Evolutionary conservation across 2,888 invertebrate species (phyloP), one percentile per base, ranked within the genome.

Genomic region (Meloe dianella): DNA sequence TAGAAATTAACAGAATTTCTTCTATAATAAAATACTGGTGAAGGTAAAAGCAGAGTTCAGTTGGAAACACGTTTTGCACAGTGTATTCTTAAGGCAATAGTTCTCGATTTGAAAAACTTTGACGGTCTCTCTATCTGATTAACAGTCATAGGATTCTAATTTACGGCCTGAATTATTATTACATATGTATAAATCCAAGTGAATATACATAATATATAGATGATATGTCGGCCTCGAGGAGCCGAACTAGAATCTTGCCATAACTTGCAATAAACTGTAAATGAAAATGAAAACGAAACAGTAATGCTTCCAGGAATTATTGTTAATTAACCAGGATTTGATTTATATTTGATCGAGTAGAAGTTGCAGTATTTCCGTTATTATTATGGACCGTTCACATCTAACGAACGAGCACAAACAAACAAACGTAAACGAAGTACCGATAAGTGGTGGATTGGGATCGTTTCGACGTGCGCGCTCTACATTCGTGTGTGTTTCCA

Each of bases 21-120:
- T 72, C 74, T 69, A 79, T 80, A 80, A 80, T 79, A 79, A 79
- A 78, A 80, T 80, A 80, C 77, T 77, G 78, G 76, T 71, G 71
- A 68, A 74, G 66, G 68, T 64, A 69, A n/a, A n/a, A 71, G 73
- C 64, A 67, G 60, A 70, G 73, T 47, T 47, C 17, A 10, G 47
- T 66, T 63, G 73, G 74, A 77, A 78, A 78, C 79, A 77, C 78
- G 78, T 78, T n/a, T 79, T 79, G 70, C 73, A 70, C n/a, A n/a
- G n/a, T n/a, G 67, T 71, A 73, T 70, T 76, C 75, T 75, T 68
- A 66, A 69, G 75, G 77, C 77, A 71, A 73, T 77, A 70, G 35
- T 73, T 71, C 73, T 68, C 68, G 70, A 73, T 73, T 73, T 69
- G 73, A 74, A 74, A 74, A 75, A 74, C 68, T n/a, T n/a, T 70